phyloP scores from a whole-genome alignment of 2,113 vertebrate genomes.

The Ellobius talpinus region DNA sequence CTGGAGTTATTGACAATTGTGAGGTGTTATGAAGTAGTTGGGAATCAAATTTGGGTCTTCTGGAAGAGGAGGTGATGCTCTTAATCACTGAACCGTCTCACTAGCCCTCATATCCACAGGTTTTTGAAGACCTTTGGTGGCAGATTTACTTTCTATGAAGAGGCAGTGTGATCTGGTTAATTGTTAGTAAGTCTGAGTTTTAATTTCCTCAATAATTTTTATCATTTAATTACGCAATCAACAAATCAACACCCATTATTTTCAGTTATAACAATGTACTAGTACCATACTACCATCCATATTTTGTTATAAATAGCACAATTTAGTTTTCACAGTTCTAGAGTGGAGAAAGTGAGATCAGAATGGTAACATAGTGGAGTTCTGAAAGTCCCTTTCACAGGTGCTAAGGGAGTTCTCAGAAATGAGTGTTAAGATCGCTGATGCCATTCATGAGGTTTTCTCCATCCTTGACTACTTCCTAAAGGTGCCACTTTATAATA shows the following conservation, averaged over 20 bases:
- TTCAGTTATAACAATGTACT: background rate
- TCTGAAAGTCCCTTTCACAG: background rate
- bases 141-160: background rate
- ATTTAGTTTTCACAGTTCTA: background rate
- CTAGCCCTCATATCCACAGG: background rate
- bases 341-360: background rate
- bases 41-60: background rate
- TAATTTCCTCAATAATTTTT: constrained; percentile 30
- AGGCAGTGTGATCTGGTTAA: background rate
- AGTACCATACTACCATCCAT: background rate
- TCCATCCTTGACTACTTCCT: background rate
- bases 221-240: constrained; percentile 29
- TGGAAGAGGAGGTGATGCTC: background rate
- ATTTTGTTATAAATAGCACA: background rate
- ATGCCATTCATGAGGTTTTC: background rate
- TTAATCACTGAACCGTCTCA: background rate
- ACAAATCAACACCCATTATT: background rate
- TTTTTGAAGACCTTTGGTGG: background rate
- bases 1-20: background rate
- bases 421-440: background rate
- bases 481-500: background rate
- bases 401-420: background rate
- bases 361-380: no score
- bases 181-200: background rate
- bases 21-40: background rate